Evolutionary conservation across 1,140 invertebrate species (phyloP).

Genomic region (Drosophila biarmipes): DNA sequence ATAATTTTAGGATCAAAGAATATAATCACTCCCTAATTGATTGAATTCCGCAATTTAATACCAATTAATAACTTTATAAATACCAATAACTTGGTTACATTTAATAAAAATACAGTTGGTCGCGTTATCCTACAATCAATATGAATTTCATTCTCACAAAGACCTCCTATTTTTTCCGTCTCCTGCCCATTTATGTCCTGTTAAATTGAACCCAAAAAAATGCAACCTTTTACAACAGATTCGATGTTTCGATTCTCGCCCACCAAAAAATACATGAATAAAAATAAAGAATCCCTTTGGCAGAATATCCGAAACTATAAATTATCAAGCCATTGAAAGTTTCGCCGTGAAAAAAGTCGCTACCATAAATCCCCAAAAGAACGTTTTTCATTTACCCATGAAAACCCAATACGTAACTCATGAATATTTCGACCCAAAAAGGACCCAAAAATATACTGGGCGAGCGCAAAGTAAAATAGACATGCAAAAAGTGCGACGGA

Average conservation of each 20-base stretch:
- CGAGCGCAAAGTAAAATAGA: conserved; percentile 48
- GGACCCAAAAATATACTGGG: conserved; percentile 12
- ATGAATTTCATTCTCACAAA: conserved; percentile 29
- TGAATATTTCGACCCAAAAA: conserved; percentile 70
- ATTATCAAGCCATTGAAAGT: conserved; percentile 69
- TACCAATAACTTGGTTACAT: conserved; percentile 31
- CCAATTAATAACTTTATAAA: conserved; percentile 15
- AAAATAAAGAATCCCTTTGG: conserved; percentile 36
- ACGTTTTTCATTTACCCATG: conserved; percentile 78
- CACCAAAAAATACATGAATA: conserved; percentile 18
- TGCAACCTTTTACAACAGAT: conserved; percentile 21
- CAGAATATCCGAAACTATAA: conserved; percentile 65
- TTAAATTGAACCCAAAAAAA: conserved; percentile 52
- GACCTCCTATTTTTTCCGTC: conserved; percentile 12
- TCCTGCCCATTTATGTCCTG: conserved; percentile 40
- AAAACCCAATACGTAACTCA: conserved; percentile 74
- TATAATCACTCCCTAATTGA: neutral
- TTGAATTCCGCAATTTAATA: conserved; percentile 22
- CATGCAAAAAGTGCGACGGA: conserved; percentile 67
- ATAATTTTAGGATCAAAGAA: neutral
- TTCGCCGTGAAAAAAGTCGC: conserved; percentile 41
- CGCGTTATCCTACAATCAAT: conserved; percentile 16
- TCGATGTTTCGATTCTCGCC: conserved; percentile 23
- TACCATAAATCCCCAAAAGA: conserved; percentile 69
- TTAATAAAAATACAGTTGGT: conserved; percentile 8